Evolutionary conservation across 2,113 vertebrate genomes (phyloP).

Genomic region (Acanthochromis polyacanthus): DNA sequence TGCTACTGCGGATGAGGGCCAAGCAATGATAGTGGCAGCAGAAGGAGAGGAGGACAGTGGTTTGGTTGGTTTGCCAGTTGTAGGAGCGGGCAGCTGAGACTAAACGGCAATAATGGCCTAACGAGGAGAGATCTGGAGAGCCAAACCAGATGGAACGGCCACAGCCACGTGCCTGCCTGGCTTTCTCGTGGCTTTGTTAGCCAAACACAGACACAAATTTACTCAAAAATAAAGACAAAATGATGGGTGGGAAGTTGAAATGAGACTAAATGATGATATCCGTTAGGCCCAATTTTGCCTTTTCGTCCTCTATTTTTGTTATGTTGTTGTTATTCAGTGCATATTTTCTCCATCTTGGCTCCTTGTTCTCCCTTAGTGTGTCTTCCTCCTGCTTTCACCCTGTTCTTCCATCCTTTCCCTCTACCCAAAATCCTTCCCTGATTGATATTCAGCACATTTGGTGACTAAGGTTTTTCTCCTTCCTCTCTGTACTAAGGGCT

Average conservation of each 20-base stretch:
- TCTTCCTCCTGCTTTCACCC: constrained; percentile 3
- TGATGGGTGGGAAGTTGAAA: constrained; percentile 27
- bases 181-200: constrained; percentile 55
- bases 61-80: constrained; percentile 74
- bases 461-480: constrained; percentile 50
- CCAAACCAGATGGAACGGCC: constrained; percentile 75
- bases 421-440: constrained; percentile 35
- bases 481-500: constrained; percentile 48
- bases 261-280: not conserved
- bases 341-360: not conserved
- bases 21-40: constrained; percentile 48
- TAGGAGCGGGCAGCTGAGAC: constrained; percentile 73
- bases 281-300: not conserved
- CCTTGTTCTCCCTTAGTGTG: not conserved
- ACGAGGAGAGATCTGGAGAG: constrained; percentile 71
- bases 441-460: constrained; percentile 68
- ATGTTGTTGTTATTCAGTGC: not conserved
- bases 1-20: constrained; percentile 36
- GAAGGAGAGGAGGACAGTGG: constrained; percentile 66
- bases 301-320: not conserved
- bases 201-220: constrained; percentile 57
- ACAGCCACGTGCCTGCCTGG: constrained; percentile 55
- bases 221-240: constrained; percentile 24
- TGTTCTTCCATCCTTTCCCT: constrained; percentile 6
- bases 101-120: constrained; percentile 74